phyloP scores from a whole-genome alignment of 2,797 vertebrate genomes.

The Scarus forsteni region DNA sequence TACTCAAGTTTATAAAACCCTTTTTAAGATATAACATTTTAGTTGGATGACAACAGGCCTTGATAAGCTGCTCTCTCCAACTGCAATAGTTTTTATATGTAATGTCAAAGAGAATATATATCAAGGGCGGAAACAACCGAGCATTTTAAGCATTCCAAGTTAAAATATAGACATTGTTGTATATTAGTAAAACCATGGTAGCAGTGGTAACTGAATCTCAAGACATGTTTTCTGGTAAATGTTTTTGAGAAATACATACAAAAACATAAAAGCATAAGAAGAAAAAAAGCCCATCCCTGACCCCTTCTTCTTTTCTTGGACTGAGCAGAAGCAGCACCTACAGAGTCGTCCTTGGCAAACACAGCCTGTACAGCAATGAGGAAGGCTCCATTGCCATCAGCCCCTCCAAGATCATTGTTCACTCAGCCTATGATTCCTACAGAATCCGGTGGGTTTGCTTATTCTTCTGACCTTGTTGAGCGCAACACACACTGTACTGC shows the following conservation, averaged over 20 bases:
- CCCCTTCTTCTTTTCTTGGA: neutral
- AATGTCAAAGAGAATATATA: too few relatives aligned
- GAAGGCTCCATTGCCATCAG: constrained; percentile 73
- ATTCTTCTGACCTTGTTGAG: neutral
- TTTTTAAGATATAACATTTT: too few relatives aligned
- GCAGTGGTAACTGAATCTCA: neutral
- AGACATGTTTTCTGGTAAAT: neutral
- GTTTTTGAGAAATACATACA: neutral
- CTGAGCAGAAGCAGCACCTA: constrained; percentile 83
- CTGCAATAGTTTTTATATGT: neutral
- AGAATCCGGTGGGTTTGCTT: constrained; percentile 78
- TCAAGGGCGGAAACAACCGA: neutral
- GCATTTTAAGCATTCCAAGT: neutral
- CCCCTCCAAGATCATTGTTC: constrained; percentile 84
- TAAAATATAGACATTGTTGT: neutral
- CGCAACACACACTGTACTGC: neutral
- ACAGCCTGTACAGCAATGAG: constrained; percentile 81
- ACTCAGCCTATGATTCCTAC: constrained; percentile 84
- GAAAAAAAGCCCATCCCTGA: constrained; percentile 10
- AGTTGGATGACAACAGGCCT: neutral
- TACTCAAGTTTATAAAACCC: too few relatives aligned
- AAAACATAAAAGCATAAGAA: neutral
- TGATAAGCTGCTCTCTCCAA: neutral
- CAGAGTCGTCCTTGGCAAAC: constrained; percentile 87
- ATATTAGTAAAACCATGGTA: neutral